Conservation (phyloP, 2,797 vertebrate genomes). For the Coreius guichenoti region DNA sequence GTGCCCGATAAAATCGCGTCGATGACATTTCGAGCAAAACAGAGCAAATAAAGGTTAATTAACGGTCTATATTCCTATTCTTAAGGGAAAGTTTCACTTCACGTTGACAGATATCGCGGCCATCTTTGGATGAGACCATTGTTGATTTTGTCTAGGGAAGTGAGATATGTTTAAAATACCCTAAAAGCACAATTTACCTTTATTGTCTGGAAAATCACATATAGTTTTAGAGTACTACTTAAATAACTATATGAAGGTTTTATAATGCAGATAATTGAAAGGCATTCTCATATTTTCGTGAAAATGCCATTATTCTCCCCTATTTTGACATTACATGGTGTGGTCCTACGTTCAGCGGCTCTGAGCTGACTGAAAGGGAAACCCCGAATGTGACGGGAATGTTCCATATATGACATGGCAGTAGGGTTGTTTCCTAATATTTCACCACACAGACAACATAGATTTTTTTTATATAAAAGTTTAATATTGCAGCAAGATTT, state of each 20-base stretch:
- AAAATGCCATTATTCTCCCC: background rate
- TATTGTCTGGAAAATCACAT: too few species aligned
- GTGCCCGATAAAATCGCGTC: background rate
- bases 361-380: constrained; percentile 73
- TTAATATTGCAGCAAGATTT: background rate
- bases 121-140: constrained; percentile 76
- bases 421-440: constrained; percentile 17
- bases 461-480: background rate
- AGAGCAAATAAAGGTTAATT: background rate
- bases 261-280: background rate
- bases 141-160: constrained; percentile 44
- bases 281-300: background rate
- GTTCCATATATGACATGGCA: constrained; percentile 61
- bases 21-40: background rate
- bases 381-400: constrained; percentile 74
- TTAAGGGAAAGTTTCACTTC: constrained; percentile 80
- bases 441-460: background rate
- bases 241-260: background rate
- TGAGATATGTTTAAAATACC: background rate
- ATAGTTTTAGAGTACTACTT: background rate
- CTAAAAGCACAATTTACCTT: background rate
- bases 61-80: constrained; percentile 50
- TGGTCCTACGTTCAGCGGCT: constrained; percentile 64
- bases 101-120: constrained; percentile 74
- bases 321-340: constrained; percentile 62